Conservation (phyloP, 1,140 invertebrate genomes). For the Holotrichia oblita region DNA sequence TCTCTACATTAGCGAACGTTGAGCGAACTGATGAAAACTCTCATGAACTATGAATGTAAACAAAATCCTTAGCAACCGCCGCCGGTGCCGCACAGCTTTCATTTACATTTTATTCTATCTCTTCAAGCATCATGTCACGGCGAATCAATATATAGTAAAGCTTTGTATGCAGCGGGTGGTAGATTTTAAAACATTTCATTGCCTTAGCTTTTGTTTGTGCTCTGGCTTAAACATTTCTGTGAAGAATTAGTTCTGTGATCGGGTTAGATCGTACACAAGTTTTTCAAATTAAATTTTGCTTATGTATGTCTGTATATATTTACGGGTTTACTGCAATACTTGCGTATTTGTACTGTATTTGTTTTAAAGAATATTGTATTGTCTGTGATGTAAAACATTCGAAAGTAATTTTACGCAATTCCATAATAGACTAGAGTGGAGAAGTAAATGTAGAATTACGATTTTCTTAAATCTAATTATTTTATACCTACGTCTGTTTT, state of each 20-base stretch:
- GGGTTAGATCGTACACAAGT: background rate
- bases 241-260: background rate
- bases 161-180: background rate
- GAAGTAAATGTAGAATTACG: no score
- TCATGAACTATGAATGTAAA: slow-evolving; percentile 24
- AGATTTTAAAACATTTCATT: slow-evolving; percentile 21
- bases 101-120: slow-evolving; percentile 33
- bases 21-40: background rate
- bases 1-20: background rate
- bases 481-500: no score
- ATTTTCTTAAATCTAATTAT: no score
- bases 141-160: slow-evolving; percentile 17
- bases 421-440: no score
- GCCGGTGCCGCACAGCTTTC: background rate
- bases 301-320: no score
- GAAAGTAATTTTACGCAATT: no score
- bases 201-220: background rate
- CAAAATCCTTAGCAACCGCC: slow-evolving; percentile 23
- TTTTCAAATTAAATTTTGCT: background rate
- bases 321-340: no score
- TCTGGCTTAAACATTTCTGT: background rate
- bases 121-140: slow-evolving; percentile 10
- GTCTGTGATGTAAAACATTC: no score
- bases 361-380: no score
- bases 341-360: no score